These are phyloP conservation scores for Phengaris alcon DNA, from an alignment of 2,888 invertebrate genomes.

Conservation along the genomic window DNA sequence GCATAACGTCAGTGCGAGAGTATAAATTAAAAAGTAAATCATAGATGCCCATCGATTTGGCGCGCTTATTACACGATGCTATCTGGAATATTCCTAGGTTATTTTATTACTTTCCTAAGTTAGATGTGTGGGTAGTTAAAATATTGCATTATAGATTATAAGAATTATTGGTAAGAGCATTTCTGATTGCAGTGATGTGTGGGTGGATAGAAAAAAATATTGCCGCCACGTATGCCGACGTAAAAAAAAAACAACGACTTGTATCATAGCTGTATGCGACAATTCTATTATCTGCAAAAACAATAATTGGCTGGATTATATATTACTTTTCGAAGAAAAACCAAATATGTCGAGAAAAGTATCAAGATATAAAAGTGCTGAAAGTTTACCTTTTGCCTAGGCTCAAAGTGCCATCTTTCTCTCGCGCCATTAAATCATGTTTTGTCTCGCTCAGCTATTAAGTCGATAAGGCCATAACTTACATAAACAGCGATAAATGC, in stretches of 20 bases:
- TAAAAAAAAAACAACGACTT: too few species aligned
- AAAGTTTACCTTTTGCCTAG: background rate
- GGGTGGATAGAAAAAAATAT: too few species aligned
- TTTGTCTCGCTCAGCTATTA: conserved; percentile 11
- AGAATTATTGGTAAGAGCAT: background rate
- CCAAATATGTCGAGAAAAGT: too few species aligned
- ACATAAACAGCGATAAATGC: conserved; percentile 5
- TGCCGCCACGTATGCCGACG: too few species aligned
- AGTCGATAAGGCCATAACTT: background rate
- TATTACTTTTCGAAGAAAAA: too few species aligned
- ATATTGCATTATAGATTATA: background rate
- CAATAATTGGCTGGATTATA: too few species aligned
- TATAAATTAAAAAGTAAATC: conserved; percentile 27
- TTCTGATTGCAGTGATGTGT: too few species aligned
- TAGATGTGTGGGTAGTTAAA: background rate
- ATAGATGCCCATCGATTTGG: background rate
- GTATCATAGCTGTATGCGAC: too few species aligned
- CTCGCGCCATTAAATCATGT: background rate
- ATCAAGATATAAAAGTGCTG: too few species aligned
- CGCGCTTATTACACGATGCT: conserved; percentile 13
- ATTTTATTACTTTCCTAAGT: background rate
- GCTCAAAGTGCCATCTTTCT: background rate
- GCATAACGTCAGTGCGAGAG: background rate
- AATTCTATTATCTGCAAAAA: too few species aligned
- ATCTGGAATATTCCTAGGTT: background rate